Evolutionary conservation across 2,797 vertebrate species (phyloP).

Genomic region (Peromyscus nudipes): DNA sequence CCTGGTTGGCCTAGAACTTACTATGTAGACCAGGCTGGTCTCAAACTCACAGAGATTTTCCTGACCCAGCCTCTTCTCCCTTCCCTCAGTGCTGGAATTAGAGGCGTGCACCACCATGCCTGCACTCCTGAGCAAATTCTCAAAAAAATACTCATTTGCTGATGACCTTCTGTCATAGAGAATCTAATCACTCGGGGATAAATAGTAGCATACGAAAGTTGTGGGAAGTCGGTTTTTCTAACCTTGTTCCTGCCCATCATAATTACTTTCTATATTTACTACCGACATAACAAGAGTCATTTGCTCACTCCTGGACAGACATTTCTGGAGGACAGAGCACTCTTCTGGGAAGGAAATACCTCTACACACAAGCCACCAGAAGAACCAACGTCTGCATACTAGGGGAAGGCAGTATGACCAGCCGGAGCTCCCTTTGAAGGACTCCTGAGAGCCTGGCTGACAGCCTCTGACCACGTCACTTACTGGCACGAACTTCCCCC

Average conservation of each 20-base stretch:
- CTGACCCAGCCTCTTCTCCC: background rate
- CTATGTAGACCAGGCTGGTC: background rate
- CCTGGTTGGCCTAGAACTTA: too few relatives aligned
- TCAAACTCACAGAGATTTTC: background rate
- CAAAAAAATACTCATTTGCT: background rate
- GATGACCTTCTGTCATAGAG: background rate
- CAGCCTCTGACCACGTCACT: too few relatives aligned
- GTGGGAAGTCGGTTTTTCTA: background rate
- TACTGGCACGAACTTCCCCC: background rate
- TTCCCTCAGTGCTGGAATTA: background rate
- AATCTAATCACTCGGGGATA: background rate
- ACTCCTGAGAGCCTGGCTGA: background rate
- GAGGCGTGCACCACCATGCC: background rate
- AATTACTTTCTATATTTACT: background rate
- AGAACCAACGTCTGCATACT: background rate
- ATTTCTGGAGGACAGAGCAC: background rate
- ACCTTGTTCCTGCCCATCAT: background rate
- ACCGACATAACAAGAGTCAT: background rate
- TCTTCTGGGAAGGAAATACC: background rate
- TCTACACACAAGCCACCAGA: background rate
- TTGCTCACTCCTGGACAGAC: background rate
- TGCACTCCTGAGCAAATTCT: background rate
- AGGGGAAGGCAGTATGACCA: background rate
- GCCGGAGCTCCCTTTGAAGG: background rate
- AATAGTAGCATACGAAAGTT: background rate